Percentiles rank a stretch among this genome's conserved stretches.
phyloP scores from a whole-genome alignment of 2,113 vertebrate genomes.

The Myiozetetes cayanensis region DNA sequence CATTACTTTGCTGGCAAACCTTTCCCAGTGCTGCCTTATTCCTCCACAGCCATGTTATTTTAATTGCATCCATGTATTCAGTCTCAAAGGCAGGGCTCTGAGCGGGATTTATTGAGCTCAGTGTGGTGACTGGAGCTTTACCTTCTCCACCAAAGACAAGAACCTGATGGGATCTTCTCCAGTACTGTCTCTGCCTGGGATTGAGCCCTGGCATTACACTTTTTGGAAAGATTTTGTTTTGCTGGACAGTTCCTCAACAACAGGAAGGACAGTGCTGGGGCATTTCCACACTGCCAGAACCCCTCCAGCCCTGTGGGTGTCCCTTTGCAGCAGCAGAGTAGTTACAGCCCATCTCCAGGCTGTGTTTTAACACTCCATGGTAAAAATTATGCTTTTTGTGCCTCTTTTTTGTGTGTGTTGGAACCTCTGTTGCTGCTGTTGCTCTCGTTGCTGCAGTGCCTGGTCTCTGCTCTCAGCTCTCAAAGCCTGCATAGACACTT shows the following conservation, averaged over 20 bases:
- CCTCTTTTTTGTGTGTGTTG: background rate
- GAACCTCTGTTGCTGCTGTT: background rate
- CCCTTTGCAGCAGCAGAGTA: background rate
- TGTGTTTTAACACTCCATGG: background rate
- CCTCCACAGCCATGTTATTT: background rate
- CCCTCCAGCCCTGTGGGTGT: rapidly evolving
- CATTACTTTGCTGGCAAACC: background rate
- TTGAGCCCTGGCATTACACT: background rate
- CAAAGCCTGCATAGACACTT: background rate
- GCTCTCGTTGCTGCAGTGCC: background rate
- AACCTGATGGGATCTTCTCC: background rate
- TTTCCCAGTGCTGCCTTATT: background rate
- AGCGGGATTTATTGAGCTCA: background rate
- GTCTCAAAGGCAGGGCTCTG: background rate
- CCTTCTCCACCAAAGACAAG: background rate
- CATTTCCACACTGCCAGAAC: background rate
- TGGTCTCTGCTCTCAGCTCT: background rate
- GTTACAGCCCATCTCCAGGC: background rate
- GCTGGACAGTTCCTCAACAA: constrained; percentile 24
- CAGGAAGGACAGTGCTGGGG: background rate
- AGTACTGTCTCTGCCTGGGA: background rate
- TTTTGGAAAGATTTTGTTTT: background rate
- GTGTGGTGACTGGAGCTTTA: background rate
- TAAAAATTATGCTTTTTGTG: background rate
- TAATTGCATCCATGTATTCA: background rate